Evolutionary conservation across 2,888 invertebrate species (phyloP).

Genomic region (Alloscopus bannaensis): DNA sequence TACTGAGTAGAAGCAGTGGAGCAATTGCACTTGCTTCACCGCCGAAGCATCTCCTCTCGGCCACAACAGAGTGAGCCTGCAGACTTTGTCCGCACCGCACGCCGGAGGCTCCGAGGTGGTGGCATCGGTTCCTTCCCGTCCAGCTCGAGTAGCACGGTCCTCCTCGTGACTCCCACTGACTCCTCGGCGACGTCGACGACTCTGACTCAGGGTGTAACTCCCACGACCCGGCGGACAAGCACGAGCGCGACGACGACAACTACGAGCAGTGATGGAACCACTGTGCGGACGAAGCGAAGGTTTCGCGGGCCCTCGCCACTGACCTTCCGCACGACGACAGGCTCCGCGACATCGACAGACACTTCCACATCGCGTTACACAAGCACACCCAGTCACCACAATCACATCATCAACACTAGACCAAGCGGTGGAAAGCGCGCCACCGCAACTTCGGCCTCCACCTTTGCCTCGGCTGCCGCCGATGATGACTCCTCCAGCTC

Average conservation of each 20-base stretch:
- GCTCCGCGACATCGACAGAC: slow-evolving; percentile 9
- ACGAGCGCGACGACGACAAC: background rate
- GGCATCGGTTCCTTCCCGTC: background rate
- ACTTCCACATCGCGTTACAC: slow-evolving; percentile 2
- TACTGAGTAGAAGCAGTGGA: slow-evolving; percentile 40
- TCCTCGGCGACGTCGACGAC: background rate
- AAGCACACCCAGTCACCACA: slow-evolving; percentile 11
- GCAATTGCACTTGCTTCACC: slow-evolving; percentile 26
- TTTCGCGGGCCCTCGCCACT: slow-evolving; percentile 45
- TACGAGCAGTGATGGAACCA: background rate
- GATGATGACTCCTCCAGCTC: background rate
- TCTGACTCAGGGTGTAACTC: background rate
- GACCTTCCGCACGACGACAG: slow-evolving; percentile 46
- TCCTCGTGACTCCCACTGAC: slow-evolving; percentile 8
- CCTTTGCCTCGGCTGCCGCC: slow-evolving; percentile 5
- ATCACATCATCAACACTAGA: background rate
- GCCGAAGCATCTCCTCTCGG: slow-evolving; percentile 49
- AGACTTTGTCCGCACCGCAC: slow-evolving; percentile 1
- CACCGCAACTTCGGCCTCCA: background rate
- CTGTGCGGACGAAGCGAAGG: slow-evolving; percentile 32
- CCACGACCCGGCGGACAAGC: too few relatives aligned
- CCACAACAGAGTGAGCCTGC: slow-evolving; percentile 11
- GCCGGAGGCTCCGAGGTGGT: slow-evolving; percentile 6
- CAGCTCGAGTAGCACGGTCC: background rate
- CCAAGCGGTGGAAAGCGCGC: slow-evolving; percentile 14